A percentile compares a stretch with the other conserved stretches of the same genome.
Evolutionary conservation across 2,113 vertebrate genomes (phyloP).

Genomic region (Indicator maculatus): DNA sequence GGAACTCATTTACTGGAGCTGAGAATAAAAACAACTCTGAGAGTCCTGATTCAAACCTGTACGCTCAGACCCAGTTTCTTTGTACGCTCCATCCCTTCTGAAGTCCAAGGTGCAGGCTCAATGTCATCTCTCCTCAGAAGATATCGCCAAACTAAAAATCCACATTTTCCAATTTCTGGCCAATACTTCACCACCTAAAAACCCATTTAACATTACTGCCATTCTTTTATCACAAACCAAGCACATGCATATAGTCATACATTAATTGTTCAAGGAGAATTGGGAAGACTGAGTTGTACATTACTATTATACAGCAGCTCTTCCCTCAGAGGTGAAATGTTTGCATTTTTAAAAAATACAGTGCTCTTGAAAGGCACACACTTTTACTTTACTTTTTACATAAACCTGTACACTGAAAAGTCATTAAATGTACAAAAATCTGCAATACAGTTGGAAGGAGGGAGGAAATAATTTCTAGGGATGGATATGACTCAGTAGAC

Average conservation of each 20-base stretch:
- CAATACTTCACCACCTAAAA: conserved; percentile 98
- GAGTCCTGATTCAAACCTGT: conserved; percentile 81
- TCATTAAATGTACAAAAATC: background rate
- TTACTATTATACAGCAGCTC: background rate
- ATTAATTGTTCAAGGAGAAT: background rate
- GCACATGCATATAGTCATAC: background rate
- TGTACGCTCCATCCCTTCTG: conserved; percentile 91
- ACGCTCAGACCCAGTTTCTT: conserved; percentile 90
- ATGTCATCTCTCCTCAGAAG: conserved; percentile 94
- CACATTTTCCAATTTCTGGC: conserved; percentile 98
- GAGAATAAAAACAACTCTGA: background rate
- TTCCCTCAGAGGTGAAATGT: background rate
- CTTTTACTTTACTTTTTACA: background rate
- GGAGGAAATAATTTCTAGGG: background rate
- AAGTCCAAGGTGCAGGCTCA: conserved; percentile 96
- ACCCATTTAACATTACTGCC: conserved; percentile 17
- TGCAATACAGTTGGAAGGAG: background rate
- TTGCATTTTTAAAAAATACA: background rate
- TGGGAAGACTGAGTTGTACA: background rate
- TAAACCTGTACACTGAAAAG: background rate
- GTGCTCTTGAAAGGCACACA: background rate
- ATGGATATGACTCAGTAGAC: background rate
- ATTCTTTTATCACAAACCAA: background rate
- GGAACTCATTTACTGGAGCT: background rate
- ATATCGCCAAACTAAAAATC: conserved; percentile 97